These are phyloP conservation scores for Diplodus sargus DNA, from an alignment of 2,797 vertebrate species.

Conservation along the genomic window DNA sequence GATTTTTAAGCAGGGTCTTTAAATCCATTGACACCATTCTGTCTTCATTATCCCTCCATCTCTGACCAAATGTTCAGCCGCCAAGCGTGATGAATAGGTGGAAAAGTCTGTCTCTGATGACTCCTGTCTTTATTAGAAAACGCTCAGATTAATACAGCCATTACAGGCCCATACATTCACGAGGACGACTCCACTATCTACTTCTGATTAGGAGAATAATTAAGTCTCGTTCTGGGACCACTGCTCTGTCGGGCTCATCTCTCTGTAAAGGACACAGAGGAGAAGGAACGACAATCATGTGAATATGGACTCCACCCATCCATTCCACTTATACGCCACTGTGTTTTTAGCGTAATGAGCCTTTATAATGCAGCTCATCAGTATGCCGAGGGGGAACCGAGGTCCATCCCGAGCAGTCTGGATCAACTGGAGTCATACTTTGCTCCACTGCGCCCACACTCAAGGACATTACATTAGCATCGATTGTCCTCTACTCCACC, in stretches of 20 bases:
- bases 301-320: background rate
- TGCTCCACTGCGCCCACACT: constrained; percentile 27
- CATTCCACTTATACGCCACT: background rate
- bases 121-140: constrained; percentile 32
- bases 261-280: constrained; percentile 38
- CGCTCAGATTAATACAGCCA: constrained; percentile 24
- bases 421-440: constrained; percentile 41
- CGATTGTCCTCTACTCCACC: constrained; percentile 51
- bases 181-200: constrained; percentile 16
- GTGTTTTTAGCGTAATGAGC: constrained; percentile 61
- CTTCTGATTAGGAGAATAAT: constrained; percentile 39
- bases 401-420: constrained; percentile 37
- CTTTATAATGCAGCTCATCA: constrained; percentile 63
- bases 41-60: background rate
- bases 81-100: constrained; percentile 20
- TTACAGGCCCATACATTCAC: constrained; percentile 23
- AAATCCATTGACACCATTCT: background rate
- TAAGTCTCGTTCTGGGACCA: constrained; percentile 26
- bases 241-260: constrained; percentile 33
- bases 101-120: constrained; percentile 17
- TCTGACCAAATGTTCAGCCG: constrained; percentile 20
- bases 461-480: constrained; percentile 74
- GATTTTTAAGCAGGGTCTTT: background rate
- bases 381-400: constrained; percentile 51
- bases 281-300: background rate